These are phyloP conservation scores for Nomada fabriciana DNA, from an alignment of 2,888 invertebrate species.

Conservation along the genomic window DNA sequence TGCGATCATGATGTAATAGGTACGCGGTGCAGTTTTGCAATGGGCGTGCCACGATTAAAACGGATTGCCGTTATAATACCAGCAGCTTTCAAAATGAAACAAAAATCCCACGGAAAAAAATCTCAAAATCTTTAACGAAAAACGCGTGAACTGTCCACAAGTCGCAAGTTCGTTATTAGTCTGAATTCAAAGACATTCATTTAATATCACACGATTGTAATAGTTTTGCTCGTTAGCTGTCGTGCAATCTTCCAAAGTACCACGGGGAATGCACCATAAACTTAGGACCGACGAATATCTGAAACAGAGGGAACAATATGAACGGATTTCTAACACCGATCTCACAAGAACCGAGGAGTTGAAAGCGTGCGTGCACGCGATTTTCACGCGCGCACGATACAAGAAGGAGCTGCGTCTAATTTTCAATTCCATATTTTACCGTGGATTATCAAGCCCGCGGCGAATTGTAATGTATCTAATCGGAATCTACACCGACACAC, in stretches of 20 bases:
- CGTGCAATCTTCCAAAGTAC: neutral
- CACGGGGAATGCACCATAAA: neutral
- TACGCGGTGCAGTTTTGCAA: constrained; percentile 63
- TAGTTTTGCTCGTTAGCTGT: neutral
- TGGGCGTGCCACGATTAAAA: constrained; percentile 76
- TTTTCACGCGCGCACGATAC: constrained; percentile 33
- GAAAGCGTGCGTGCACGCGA: constrained; percentile 37
- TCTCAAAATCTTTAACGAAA: neutral
- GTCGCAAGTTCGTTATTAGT: constrained; percentile 10
- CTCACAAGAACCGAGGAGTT: neutral
- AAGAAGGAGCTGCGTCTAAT: constrained; percentile 24
- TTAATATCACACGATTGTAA: neutral
- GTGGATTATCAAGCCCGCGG: constrained; percentile 31
- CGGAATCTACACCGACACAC: constrained; percentile 45
- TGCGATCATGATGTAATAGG: constrained; percentile 70
- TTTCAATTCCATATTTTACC: constrained; percentile 55
- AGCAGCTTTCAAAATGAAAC: neutral
- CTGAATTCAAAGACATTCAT: neutral
- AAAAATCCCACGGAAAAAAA: neutral
- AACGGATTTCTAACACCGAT: constrained; percentile 17
- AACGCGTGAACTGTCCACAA: neutral
- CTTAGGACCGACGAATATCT: constrained; percentile 11
- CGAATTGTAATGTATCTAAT: constrained; percentile 55
- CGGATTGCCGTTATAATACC: constrained; percentile 58
- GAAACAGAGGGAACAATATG: constrained; percentile 42